Conservation (phyloP, 2,888 invertebrate species). For the Pyrgus malvae region DNA sequence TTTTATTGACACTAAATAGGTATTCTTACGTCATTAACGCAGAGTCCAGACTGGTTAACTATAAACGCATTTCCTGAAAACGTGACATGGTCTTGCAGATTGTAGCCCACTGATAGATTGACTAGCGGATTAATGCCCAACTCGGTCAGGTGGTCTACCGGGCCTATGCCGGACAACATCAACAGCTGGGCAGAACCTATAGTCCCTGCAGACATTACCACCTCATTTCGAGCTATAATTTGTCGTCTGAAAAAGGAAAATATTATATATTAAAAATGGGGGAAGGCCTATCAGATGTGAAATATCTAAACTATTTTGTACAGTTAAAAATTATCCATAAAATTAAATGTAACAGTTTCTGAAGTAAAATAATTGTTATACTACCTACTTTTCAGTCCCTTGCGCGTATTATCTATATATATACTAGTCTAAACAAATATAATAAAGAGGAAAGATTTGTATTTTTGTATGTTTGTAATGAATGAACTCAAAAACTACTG, state of each 20-base stretch:
- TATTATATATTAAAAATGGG: not conserved
- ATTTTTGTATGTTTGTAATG: no score
- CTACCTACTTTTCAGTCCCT: no score
- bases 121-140: slow-evolving; percentile 83
- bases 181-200: slow-evolving; percentile 93
- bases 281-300: no score
- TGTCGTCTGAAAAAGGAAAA: slow-evolving; percentile 46
- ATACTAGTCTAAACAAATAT: no score
- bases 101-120: slow-evolving; percentile 89
- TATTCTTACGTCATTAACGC: slow-evolving; percentile 82
- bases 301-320: no score
- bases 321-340: no score
- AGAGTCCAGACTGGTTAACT: slow-evolving; percentile 84
- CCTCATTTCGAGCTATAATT: slow-evolving; percentile 85
- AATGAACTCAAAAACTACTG: no score
- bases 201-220: slow-evolving; percentile 90
- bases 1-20: not conserved
- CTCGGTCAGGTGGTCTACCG: slow-evolving; percentile 81
- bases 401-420: no score
- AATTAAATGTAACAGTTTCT: no score
- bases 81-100: slow-evolving; percentile 91
- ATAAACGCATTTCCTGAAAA: slow-evolving; percentile 87
- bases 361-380: no score
- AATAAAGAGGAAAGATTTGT: no score
- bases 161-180: slow-evolving; percentile 92